Percentiles rank a stretch among this genome's conserved stretches.
Conservation (phyloP, 1,140 invertebrate genomes). For the Aethina tumida region DNA sequence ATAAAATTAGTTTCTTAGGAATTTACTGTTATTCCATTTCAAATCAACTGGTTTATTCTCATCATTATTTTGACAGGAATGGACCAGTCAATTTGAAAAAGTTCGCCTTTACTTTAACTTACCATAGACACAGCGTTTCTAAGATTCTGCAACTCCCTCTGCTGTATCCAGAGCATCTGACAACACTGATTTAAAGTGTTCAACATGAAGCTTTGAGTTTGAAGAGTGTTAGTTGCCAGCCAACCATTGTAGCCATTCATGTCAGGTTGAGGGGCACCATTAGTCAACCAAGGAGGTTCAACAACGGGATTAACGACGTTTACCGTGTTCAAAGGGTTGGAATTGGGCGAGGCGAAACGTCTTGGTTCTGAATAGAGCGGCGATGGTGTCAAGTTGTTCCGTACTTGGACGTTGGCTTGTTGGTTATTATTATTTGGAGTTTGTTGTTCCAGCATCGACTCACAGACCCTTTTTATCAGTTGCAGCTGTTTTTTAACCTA, state of each 20-base stretch:
- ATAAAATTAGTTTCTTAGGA: background rate
- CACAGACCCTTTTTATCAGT: slow-evolving; percentile 32
- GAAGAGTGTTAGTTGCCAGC: slow-evolving; percentile 32
- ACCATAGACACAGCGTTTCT: slow-evolving; percentile 30
- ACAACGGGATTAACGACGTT: slow-evolving; percentile 21
- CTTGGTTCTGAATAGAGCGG: slow-evolving; percentile 28
- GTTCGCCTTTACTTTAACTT: slow-evolving; percentile 10
- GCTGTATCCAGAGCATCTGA: slow-evolving; percentile 40
- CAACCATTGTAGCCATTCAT: slow-evolving; percentile 25
- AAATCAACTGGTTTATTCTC: background rate
- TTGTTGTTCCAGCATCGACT: slow-evolving; percentile 31
- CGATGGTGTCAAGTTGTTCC: slow-evolving; percentile 32
- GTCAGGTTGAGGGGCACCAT: slow-evolving; percentile 1
- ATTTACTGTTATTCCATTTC: too few relatives aligned
- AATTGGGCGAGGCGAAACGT: slow-evolving; percentile 19
- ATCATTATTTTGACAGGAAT: background rate
- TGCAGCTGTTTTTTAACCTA: slow-evolving; percentile 34
- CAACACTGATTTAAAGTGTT: slow-evolving; percentile 40
- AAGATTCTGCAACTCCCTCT: slow-evolving; percentile 35
- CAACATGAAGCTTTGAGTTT: slow-evolving; percentile 38
- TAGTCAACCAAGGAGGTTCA: slow-evolving; percentile 15
- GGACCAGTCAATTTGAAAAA: background rate
- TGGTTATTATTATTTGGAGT: slow-evolving; percentile 9
- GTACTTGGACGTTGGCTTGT: slow-evolving; percentile 20
- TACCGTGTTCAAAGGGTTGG: slow-evolving; percentile 21